Conservation (phyloP, 1,140 invertebrate genomes). For the Nasonia longicornis region DNA sequence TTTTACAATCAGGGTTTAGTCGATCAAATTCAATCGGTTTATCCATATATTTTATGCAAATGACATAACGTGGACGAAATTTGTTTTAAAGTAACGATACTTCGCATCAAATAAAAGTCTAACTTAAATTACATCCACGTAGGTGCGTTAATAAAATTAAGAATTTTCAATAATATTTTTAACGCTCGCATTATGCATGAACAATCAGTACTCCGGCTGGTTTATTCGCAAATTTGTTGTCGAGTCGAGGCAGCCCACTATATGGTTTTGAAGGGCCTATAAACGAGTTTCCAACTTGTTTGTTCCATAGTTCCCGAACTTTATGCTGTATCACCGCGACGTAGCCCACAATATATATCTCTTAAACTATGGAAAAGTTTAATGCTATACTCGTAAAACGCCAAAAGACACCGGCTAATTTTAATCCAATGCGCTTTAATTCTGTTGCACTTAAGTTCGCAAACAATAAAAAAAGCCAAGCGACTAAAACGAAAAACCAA, state of each 20-base stretch:
- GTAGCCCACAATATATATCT: neutral
- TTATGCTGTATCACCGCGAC: neutral
- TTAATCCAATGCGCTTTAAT: neutral
- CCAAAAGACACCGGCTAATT: neutral
- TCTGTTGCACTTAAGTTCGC: neutral
- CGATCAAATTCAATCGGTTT: no score
- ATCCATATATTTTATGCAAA: no score
- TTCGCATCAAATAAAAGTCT: no score
- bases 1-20: no score
- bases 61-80: no score
- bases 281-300: neutral
- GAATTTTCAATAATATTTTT: neutral
- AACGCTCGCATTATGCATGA: neutral
- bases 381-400: neutral
- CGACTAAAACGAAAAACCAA: neutral
- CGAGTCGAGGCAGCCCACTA: neutral
- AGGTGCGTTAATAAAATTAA: no score
- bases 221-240: neutral
- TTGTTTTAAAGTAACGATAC: no score
- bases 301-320: neutral
- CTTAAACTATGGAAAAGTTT: neutral
- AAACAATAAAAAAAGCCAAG: neutral
- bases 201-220: neutral
- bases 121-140: neutral
- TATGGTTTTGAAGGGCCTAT: neutral